A percentile compares a stretch with the other conserved stretches of the same genome.
Conservation (phyloP, 2,888 invertebrate genomes). For the Dilophus febrilis region DNA sequence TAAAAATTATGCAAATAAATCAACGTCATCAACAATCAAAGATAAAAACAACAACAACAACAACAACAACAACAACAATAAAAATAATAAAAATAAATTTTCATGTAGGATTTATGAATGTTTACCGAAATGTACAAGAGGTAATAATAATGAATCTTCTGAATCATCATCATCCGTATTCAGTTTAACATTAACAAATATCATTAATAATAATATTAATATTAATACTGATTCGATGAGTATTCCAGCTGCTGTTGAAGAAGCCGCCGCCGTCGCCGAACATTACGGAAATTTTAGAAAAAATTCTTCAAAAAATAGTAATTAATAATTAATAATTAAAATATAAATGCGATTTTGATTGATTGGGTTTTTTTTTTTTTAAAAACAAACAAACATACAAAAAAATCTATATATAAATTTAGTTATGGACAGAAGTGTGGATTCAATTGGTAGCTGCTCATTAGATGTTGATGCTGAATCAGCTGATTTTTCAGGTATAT, state of each 20-base stretch:
- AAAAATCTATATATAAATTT: background rate
- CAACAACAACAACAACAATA: background rate
- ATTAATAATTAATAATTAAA: conserved; percentile 1
- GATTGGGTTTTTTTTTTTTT: no score
- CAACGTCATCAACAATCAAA: no score
- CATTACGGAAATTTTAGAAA: background rate
- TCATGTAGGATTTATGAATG: background rate
- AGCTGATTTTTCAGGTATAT: conserved; percentile 53
- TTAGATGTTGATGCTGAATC: conserved; percentile 63
- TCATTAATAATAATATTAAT: background rate
- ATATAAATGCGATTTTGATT: no score
- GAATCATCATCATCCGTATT: background rate
- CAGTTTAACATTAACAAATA: conserved; percentile 1
- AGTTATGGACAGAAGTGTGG: conserved; percentile 59
- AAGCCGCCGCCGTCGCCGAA: no score
- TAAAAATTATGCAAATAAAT: no score
- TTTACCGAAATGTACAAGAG: conserved; percentile 1
- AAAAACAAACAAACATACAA: background rate
- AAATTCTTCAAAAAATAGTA: background rate
- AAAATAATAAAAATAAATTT: background rate
- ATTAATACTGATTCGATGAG: background rate
- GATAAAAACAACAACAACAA: background rate
- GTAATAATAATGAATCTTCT: conserved; percentile 1
- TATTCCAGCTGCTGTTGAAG: background rate
- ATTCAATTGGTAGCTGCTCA: conserved; percentile 76